Conservation (phyloP, 2,888 invertebrate species). For the Fabriciana adippe region DNA sequence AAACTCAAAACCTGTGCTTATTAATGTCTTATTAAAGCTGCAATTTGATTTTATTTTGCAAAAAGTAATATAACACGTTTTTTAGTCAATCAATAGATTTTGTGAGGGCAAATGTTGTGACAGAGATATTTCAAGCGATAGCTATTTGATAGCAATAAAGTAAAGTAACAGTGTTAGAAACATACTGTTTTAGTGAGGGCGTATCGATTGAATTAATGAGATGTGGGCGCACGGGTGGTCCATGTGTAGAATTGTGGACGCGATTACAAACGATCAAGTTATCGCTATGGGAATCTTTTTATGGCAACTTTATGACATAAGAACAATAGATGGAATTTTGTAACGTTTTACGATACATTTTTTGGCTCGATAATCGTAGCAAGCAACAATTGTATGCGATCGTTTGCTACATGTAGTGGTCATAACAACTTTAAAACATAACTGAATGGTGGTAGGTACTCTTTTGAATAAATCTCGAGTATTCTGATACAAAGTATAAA, state of each 20-base stretch:
- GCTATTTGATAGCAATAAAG: slow-evolving; percentile 61
- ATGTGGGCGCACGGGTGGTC: slow-evolving; percentile 79
- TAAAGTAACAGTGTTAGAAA: slow-evolving; percentile 61
- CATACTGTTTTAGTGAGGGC: slow-evolving; percentile 73
- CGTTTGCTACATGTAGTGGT: slow-evolving; percentile 37
- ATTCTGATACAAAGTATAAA: neutral
- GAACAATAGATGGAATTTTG: slow-evolving; percentile 69
- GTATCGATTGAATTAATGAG: slow-evolving; percentile 80
- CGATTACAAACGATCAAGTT: slow-evolving; percentile 63
- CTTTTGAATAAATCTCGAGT: neutral
- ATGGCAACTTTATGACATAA: slow-evolving; percentile 65
- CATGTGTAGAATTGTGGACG: slow-evolving; percentile 61
- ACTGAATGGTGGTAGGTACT: neutral
- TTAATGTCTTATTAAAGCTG: too few species aligned
- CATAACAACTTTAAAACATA: neutral
- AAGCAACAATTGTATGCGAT: slow-evolving; percentile 32
- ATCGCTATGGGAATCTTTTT: slow-evolving; percentile 60
- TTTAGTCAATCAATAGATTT: too few species aligned
- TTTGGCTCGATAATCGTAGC: slow-evolving; percentile 44
- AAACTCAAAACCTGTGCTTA: too few species aligned
- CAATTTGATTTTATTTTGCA: too few species aligned
- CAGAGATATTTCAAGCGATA: slow-evolving; percentile 45
- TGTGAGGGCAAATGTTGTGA: too few species aligned
- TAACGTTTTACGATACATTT: slow-evolving; percentile 52
- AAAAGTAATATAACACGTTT: too few species aligned